Base-by-base conservation (phyloP, 2,113 vertebrate species). In the Thalassoma bifasciatum region DNA sequence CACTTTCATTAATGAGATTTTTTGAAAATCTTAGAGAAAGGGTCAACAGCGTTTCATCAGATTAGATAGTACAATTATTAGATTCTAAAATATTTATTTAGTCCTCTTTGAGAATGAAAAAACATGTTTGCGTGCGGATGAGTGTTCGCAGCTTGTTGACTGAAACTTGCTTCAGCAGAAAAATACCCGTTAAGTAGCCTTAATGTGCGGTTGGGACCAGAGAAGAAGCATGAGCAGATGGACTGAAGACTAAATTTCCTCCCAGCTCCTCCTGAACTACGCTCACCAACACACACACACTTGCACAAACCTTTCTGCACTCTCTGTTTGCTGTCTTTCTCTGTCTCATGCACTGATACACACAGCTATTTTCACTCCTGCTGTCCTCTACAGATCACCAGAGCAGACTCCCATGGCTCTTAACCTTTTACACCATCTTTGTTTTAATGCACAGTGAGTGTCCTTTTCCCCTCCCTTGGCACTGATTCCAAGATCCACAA, bases 151-250 rank as follows among this genome's bases (percentile, higher is more conserved):
- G 65, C 62, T 50, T 56, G n/a, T 44, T 66, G 64, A 17, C 60
- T 44, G 46, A 77, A 34, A 47, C n/a, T 26, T 2, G 11, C 26
- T 22, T 77, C 47, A 65, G 60, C 54, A 78, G 63, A 82, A 47
- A 71, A 58, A 68, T 53, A 23, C 47, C 71, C 66, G 66, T 84
- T 76, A 52, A 53, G 61, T 47, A 54, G 24, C 23, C 75, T 79
- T 54, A 79, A 60, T 74, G 71, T 66, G 56, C 60, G 79, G 59
- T 51, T 82, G 64, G 81, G 64, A 77, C 50, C 57, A 62, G 19
- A 83, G 57, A 37, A 72, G 71, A 75, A 64, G 23, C 73, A 79
- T 60, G 50, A 80, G 68, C 79, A 85, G 78, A 88, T 86, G 85
- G 89, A 85, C 69, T 19, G 51, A 77, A 53, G 60, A 75, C 46